These are phyloP conservation scores for Sitophilus oryzae DNA, from an alignment of 1,140 invertebrate species.

Conservation along the genomic window DNA sequence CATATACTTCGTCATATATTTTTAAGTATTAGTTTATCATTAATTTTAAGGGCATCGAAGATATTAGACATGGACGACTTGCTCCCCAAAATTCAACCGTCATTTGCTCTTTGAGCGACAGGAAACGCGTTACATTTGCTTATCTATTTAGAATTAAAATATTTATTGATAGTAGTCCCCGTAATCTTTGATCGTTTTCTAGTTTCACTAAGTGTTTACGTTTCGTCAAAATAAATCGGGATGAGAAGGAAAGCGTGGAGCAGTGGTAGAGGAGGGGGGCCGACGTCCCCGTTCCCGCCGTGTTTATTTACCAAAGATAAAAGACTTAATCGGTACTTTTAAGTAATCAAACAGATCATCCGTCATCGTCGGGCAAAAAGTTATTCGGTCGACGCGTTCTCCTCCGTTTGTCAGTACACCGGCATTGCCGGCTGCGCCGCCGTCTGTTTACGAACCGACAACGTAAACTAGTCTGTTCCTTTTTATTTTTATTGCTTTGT, in stretches of 20 bases:
- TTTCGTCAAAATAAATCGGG: conserved; percentile 36
- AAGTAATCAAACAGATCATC: conserved; percentile 39
- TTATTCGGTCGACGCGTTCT: conserved; percentile 20
- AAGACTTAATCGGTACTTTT: conserved; percentile 39
- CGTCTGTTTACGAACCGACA: neutral
- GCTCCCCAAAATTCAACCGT: too few relatives aligned
- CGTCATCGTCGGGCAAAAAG: conserved; percentile 27
- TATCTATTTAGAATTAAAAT: conserved; percentile 39
- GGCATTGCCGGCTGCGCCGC: neutral
- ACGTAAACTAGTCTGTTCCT: neutral
- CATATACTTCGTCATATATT: too few relatives aligned
- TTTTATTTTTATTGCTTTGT: neutral
- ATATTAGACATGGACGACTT: too few relatives aligned
- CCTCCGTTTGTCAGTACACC: conserved; percentile 24
- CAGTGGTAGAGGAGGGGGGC: too few relatives aligned
- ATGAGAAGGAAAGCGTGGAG: too few relatives aligned
- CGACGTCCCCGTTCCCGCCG: conserved; percentile 18
- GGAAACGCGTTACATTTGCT: conserved; percentile 37
- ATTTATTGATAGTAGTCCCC: conserved; percentile 39
- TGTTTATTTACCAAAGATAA: conserved; percentile 39
- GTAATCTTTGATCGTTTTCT: conserved; percentile 38
- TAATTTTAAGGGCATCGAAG: too few relatives aligned
- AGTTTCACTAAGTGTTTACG: conserved; percentile 38
- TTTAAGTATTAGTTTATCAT: too few relatives aligned
- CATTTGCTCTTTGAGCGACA: conserved; percentile 26